Evolutionary conservation across 1,140 invertebrate genomes (phyloP), one percentile per base, ranked within the genome.

Genomic region (Bombus breviceps): DNA sequence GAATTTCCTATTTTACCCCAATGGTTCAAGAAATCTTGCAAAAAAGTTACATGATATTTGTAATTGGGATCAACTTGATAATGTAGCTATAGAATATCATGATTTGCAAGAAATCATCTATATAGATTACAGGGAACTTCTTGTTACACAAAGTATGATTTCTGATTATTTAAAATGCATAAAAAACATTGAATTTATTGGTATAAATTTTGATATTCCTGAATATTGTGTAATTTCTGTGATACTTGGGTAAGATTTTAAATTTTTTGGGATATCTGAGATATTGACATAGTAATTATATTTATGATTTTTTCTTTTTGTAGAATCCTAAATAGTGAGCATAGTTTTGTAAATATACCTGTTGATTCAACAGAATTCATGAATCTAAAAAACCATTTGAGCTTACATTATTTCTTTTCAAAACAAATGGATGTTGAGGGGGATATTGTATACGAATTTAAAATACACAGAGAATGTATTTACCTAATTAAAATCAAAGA

Each of bases 221-320:
- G 66, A 88, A 59, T 92, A 90, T 47, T 92, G 91, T 75, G 85
- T 94, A 71, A 88, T 93, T 75, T 77, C 89, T 64, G 62, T 94
- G 75, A 94, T 94, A 41, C 76, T 93, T 66, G 93, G 94, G 94
- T 94, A 91, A 91, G 66, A 59, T 34, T 80, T 72, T 64, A 71
- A 39, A 79, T 82, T 1, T 69, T 39, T 18, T 68, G 78, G 41
- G 53, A 80, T 9, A 64, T 73, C 76, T n/a, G 12, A 78, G 9
- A 73, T 75, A 62, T 57, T 68, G 76, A 66, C 71, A 12, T 64
- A 71, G 47, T 69, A 59, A 82, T 62, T 5, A 75, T 59, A 62
- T 64, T 41, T 75, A 41, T 39, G 13, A 66, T n/a, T 22, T 72
- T 39, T 43, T 25, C n/a, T 83, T 85, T 82, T 90, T 92, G 64